These are phyloP conservation scores for Leptopilina drosophilae DNA, from an alignment of 2,888 invertebrate genomes.

Conservation along the genomic window DNA sequence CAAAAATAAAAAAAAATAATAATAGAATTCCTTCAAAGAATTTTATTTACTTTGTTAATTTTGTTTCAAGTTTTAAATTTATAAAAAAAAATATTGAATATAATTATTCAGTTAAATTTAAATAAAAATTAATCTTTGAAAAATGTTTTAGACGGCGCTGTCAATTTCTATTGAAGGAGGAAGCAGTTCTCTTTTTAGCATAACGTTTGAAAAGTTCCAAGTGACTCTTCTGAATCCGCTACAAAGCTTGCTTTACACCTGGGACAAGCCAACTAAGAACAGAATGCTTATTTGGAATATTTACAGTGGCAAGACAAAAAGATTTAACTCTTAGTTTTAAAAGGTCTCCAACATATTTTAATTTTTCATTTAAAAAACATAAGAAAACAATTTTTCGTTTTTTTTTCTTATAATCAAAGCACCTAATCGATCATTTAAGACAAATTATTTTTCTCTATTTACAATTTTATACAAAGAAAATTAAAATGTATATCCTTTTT, in stretches of 20 bases:
- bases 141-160: slow-evolving; percentile 79
- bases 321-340: slow-evolving; percentile 84
- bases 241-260: slow-evolving; percentile 88
- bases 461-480: not conserved
- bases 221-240: slow-evolving; percentile 86
- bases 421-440: too few species aligned
- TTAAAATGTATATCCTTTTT: not conserved
- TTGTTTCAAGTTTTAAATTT: too few species aligned
- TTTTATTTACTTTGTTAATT: too few species aligned
- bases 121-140: not conserved
- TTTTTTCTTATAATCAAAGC: not conserved
- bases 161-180: slow-evolving; percentile 87
- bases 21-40: too few species aligned
- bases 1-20: too few species aligned
- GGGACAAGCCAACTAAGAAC: slow-evolving; percentile 89
- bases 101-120: too few species aligned
- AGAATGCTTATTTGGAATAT: slow-evolving; percentile 88
- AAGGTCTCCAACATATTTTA: slow-evolving; percentile 77
- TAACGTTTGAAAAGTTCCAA: slow-evolving; percentile 86
- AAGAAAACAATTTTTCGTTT: not conserved
- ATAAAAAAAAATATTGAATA: too few species aligned
- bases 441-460: too few species aligned
- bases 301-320: slow-evolving; percentile 87
- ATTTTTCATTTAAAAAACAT: not conserved
- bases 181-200: slow-evolving; percentile 84